These are phyloP conservation scores for Elmis aenea DNA, from an alignment of 2,888 invertebrate genomes.

Conservation along the genomic window DNA sequence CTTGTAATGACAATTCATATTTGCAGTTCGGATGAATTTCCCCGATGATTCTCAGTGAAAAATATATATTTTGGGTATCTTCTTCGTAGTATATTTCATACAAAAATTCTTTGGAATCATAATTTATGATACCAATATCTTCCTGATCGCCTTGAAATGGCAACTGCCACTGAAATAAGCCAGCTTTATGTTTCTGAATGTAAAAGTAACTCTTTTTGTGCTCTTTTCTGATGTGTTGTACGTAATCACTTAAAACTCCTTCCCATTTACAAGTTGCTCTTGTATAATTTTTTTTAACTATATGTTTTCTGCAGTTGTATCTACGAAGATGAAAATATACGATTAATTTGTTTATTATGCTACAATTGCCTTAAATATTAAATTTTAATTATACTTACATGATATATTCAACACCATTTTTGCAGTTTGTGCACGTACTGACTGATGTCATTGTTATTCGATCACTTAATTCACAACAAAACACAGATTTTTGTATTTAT, in stretches of 20 bases:
- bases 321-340: slow-evolving; percentile 2
- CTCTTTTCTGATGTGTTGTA: slow-evolving; percentile 12
- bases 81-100: slow-evolving; percentile 14
- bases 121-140: slow-evolving; percentile 17
- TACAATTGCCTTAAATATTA: no score
- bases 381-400: slow-evolving; percentile 7
- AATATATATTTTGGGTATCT: neutral
- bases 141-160: slow-evolving; percentile 12
- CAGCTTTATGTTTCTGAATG: slow-evolving; percentile 1
- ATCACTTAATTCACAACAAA: no score
- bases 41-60: slow-evolving; percentile 4
- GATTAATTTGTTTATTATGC: no score
- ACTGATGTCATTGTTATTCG: no score
- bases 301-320: slow-evolving; percentile 17
- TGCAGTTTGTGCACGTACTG: no score
- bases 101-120: slow-evolving; percentile 6
- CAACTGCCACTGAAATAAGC: slow-evolving; percentile 15
- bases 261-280: slow-evolving; percentile 18
- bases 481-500: no score
- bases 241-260: slow-evolving; percentile 16
- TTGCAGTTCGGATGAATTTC: neutral
- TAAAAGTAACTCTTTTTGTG: slow-evolving; percentile 12
- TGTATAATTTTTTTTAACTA: slow-evolving; percentile 10
- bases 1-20: neutral
- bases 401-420: slow-evolving; percentile 1